Evolutionary conservation across 2,888 invertebrate genomes (phyloP).

Genomic region (Synergus gifuensis): DNA sequence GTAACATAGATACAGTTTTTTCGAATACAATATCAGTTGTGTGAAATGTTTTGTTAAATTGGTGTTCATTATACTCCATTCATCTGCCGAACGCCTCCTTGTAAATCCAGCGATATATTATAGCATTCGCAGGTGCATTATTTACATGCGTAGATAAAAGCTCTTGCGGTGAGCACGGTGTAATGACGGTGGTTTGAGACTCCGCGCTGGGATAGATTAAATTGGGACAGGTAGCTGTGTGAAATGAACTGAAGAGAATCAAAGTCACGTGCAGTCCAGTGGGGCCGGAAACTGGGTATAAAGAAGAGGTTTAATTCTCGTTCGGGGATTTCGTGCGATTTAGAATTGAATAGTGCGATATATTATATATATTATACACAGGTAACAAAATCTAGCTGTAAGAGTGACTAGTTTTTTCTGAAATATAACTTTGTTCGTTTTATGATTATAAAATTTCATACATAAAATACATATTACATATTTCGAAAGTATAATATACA

Average conservation of each 20-base stretch:
- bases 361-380: not conserved
- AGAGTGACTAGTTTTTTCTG: not conserved
- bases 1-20: not conserved
- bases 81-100: slow-evolving; percentile 58
- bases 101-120: slow-evolving; percentile 55
- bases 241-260: slow-evolving; percentile 70
- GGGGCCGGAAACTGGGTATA: slow-evolving; percentile 71
- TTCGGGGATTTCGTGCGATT: slow-evolving; percentile 51
- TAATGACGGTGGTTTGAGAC: slow-evolving; percentile 49
- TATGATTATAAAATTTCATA: no score
- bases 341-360: not conserved
- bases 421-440: no score
- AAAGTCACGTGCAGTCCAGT: slow-evolving; percentile 69
- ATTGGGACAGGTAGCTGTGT: slow-evolving; percentile 72
- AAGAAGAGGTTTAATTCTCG: slow-evolving; percentile 48
- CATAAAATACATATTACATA: no score
- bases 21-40: slow-evolving; percentile 42
- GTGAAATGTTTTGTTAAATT: slow-evolving; percentile 62
- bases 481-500: no score
- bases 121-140: slow-evolving; percentile 69
- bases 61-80: slow-evolving; percentile 58
- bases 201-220: slow-evolving; percentile 64
- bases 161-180: slow-evolving; percentile 64
- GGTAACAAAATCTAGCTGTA: not conserved
- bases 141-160: slow-evolving; percentile 69